Evolutionary conservation across 2,113 vertebrate species (phyloP).

Genomic region (Lipophrys pholis): DNA sequence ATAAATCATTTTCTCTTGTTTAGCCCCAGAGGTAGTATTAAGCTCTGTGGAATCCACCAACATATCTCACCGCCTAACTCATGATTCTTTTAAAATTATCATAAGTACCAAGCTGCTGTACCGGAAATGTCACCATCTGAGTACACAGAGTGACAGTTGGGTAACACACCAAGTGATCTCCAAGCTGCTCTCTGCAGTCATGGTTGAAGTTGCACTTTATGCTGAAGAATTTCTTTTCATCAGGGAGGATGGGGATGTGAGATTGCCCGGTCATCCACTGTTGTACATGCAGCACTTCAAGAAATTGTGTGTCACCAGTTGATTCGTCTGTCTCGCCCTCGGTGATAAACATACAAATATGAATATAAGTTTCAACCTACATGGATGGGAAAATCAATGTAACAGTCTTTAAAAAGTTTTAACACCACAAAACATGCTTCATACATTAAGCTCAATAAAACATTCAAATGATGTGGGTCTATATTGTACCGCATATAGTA

Average conservation of each 20-base stretch:
- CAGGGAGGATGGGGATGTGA: conserved; percentile 11
- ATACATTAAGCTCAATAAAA: no score
- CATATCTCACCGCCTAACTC: not conserved
- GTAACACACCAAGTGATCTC: conserved; percentile 7
- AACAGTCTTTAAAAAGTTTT: no score
- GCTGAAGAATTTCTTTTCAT: conserved; percentile 13
- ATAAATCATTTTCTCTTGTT: no score
- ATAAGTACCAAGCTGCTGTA: conserved; percentile 1
- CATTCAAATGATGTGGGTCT: no score
- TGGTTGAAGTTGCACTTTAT: conserved; percentile 20
- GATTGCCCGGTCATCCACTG: conserved; percentile 21
- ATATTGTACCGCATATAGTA: no score
- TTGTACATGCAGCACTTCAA: no score
- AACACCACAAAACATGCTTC: no score
- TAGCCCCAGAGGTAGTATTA: not conserved
- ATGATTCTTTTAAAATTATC: conserved; percentile 3
- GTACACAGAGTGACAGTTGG: not conserved
- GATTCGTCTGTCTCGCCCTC: no score
- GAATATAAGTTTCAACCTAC: no score
- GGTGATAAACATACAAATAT: no score
- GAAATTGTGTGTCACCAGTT: no score
- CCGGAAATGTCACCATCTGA: conserved; percentile 1
- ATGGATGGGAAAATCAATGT: no score
- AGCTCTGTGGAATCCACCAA: conserved; percentile 5
- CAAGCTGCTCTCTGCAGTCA: conserved; percentile 6